phyloP scores from a whole-genome alignment of 1,140 invertebrate species.

The Hestina assimilis region DNA sequence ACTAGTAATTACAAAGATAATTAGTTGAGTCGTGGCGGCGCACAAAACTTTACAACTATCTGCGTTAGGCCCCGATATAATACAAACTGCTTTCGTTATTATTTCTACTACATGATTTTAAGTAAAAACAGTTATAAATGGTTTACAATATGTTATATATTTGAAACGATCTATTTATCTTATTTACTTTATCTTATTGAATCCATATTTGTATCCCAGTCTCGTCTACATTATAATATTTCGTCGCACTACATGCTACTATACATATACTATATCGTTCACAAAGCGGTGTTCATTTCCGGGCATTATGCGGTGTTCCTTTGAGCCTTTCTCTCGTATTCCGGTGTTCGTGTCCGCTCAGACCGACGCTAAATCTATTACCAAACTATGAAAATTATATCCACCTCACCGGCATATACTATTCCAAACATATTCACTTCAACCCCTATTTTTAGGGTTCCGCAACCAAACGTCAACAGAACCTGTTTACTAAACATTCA shows the following conservation, averaged over 20 bases:
- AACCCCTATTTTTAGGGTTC: too few relatives aligned
- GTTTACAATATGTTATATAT: too few relatives aligned
- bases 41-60: background rate
- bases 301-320: constrained; percentile 1
- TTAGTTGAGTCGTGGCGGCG: constrained; percentile 10
- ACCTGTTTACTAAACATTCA: too few relatives aligned
- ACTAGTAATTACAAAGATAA: constrained; percentile 19
- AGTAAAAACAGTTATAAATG: too few relatives aligned
- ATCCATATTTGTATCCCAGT: too few relatives aligned
- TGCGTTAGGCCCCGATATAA: background rate
- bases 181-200: too few relatives aligned
- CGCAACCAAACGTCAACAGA: too few relatives aligned
- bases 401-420: too few relatives aligned
- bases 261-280: constrained; percentile 1
- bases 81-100: too few relatives aligned
- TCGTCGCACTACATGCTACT: background rate
- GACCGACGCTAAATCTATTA: background rate
- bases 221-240: too few relatives aligned
- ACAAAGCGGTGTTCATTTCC: constrained; percentile 4
- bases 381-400: background rate
- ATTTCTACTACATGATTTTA: too few relatives aligned
- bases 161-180: background rate
- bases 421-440: background rate
- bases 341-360: background rate
- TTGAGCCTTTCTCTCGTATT: background rate